Conservation (phyloP, 2,888 invertebrate species). For the Aporophyla lueneburgensis region DNA sequence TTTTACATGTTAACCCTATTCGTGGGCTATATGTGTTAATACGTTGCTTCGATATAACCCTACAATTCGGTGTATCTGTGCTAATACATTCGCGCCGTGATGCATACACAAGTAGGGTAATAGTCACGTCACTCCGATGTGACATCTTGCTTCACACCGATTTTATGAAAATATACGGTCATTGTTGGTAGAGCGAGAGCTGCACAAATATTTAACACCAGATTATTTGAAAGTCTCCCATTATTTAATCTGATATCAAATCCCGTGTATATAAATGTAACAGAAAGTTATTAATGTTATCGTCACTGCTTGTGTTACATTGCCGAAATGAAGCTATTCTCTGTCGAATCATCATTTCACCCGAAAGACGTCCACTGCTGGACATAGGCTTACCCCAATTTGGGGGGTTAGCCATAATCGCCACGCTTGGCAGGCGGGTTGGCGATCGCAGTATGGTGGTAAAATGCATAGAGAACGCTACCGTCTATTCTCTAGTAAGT, state of each 20-base stretch:
- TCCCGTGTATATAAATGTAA: no score
- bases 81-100: conserved; percentile 37
- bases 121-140: conserved; percentile 46
- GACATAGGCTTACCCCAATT: no score
- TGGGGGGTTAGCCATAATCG: no score
- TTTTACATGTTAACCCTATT: conserved; percentile 3
- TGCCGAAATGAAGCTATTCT: no score
- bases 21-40: background rate
- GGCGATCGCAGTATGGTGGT: no score
- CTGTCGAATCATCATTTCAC: no score
- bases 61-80: conserved; percentile 23
- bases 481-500: no score
- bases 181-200: background rate
- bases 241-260: background rate
- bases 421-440: no score
- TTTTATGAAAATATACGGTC: conserved; percentile 22
- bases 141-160: conserved; percentile 40
- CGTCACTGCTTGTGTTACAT: no score
- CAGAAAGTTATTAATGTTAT: background rate
- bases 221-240: background rate
- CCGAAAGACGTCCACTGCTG: no score
- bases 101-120: conserved; percentile 53
- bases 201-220: background rate
- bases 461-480: no score
- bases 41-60: background rate